Evolutionary conservation across 2,888 invertebrate species (phyloP), one percentile per base, ranked within the genome.

Genomic region (Eremobia ochroleuca): DNA sequence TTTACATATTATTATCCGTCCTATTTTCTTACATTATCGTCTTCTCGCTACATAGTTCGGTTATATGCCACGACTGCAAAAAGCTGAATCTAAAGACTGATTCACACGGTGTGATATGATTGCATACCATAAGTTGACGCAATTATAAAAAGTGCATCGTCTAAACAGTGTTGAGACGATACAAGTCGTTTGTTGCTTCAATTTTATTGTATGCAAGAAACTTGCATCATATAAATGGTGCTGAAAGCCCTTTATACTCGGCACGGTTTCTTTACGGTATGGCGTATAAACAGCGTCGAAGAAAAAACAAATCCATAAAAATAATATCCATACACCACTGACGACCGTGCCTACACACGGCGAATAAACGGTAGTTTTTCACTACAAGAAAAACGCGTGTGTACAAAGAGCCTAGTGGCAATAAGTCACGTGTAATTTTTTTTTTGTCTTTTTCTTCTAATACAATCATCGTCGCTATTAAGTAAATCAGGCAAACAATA

Each of bases 401-500:
- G 49, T 52, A 21, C 49, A 49, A 49, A 25, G 25, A 49, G 21
- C 21, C 21, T 31, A 59, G 43, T n/a, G 21, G 15, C 5, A 52
- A 59, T 70, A 67, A 49, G 21, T 31, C 21, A 31, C 28, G 8
- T 49, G 0, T n/a, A n/a, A 28, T 58, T 28, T 1, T 0, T 34
- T 40, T n/a, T n/a, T 52, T 4, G 0, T 25, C 2, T 28, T 28
- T 62, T 28, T 65, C 11, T 18, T 72, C 4, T 6, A 28, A 40
- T 18, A 28, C 21, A 3, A 9, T 59, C 43, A 13, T 59, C 8
- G 6, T 46, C 43, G 43, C 46, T 28, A 40, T 52, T 61, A 34
- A 64, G 46, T 81, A 34, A 55, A 67, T 70, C 31, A 40, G 65
- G 66, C 70, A 70, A 67, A 34, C n/a, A 70, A 52, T 43, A 46